A percentile compares a stretch with the other conserved stretches of the same genome.
phyloP scores from a whole-genome alignment of 2,888 invertebrate species.

The Ormyrus nitidulus region DNA sequence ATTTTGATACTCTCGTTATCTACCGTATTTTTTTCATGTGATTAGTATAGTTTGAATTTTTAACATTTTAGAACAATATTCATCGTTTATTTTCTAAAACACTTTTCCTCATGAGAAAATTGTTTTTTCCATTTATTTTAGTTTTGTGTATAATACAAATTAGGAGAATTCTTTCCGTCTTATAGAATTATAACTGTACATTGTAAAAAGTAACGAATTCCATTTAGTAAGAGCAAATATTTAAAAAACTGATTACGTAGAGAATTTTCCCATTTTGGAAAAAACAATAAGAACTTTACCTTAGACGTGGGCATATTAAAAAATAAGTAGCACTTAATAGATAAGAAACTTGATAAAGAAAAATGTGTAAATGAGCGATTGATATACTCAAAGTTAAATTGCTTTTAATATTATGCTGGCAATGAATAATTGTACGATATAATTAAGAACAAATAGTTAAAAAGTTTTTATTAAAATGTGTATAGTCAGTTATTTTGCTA shows the following conservation, averaged over 20 bases:
- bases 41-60: too few species aligned
- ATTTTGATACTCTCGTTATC: too few species aligned
- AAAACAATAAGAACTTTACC: conserved; percentile 12
- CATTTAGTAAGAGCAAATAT: too few species aligned
- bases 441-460: neutral
- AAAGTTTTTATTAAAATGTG: neutral
- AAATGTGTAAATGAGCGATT: too few species aligned
- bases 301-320: conserved; percentile 30
- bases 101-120: conserved; percentile 6
- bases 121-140: conserved; percentile 8
- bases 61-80: neutral
- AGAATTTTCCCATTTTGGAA: neutral
- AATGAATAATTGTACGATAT: neutral
- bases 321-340: neutral
- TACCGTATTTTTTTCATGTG: too few species aligned
- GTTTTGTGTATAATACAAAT: conserved; percentile 5
- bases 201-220: too few species aligned
- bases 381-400: neutral
- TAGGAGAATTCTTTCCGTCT: neutral
- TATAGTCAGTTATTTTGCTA: neutral
- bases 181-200: too few species aligned
- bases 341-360: too few species aligned
- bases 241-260: neutral
- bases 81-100: conserved; percentile 15
- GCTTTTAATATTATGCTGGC: neutral